Conservation (phyloP, 2,888 invertebrate genomes). For the Clivina fossor region DNA sequence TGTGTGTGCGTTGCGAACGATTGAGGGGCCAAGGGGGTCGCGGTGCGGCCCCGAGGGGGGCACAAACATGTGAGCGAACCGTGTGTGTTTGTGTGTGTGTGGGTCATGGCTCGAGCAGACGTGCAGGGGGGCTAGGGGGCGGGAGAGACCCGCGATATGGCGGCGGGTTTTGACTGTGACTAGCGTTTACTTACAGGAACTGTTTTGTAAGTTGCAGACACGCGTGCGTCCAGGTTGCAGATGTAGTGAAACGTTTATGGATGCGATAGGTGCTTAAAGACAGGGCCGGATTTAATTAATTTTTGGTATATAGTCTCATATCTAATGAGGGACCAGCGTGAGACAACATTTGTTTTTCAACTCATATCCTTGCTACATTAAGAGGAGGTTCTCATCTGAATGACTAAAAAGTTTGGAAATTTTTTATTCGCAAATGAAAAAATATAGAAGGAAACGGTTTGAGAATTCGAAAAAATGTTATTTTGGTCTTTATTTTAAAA, state of each 20-base stretch:
- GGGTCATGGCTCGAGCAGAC: slow-evolving; percentile 7
- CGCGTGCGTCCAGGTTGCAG: background rate
- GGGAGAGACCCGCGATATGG: slow-evolving; percentile 6
- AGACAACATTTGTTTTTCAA: too few species aligned
- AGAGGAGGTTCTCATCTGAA: too few species aligned
- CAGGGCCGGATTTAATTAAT: background rate
- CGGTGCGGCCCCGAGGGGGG: slow-evolving; percentile 1
- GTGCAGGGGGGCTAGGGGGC: slow-evolving; percentile 3
- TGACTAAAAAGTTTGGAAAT: too few species aligned
- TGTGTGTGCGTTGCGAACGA: slow-evolving; percentile 9
- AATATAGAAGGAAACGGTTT: too few species aligned
- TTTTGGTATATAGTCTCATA: background rate
- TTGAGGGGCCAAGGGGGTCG: background rate
- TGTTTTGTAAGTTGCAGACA: slow-evolving; percentile 4
- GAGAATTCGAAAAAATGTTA: too few species aligned
- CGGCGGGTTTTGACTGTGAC: too few species aligned
- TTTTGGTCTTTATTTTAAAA: too few species aligned
- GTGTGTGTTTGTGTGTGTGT: slow-evolving; percentile 14
- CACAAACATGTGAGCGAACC: slow-evolving; percentile 3
- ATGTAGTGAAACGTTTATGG: slow-evolving; percentile 3
- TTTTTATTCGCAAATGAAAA: too few species aligned
- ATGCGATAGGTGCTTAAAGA: background rate
- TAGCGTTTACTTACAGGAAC: too few species aligned
- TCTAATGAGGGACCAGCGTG: too few species aligned
- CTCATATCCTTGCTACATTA: too few species aligned